Evolutionary conservation across 30 jellyfish, hydroid and myxozoan genomes (phyloP).

Genomic region (Hydractinia symbiolongicarpus): DNA sequence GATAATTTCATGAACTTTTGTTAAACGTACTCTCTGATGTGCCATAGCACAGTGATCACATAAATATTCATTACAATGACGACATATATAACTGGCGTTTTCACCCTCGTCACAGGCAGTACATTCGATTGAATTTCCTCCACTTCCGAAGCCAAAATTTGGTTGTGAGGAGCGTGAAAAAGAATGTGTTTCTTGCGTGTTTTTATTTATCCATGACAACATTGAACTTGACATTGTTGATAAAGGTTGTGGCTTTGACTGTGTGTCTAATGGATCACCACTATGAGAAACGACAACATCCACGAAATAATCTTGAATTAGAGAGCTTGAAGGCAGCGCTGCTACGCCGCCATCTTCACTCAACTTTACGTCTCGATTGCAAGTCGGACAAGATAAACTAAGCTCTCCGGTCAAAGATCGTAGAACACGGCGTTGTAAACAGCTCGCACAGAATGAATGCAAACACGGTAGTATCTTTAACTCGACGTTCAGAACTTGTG

Average conservation of each 20-base stretch:
- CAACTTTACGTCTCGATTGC: conserved; percentile 83
- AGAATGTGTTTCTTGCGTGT: background rate
- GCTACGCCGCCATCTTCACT: conserved; percentile 64
- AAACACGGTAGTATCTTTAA: conserved; percentile 89
- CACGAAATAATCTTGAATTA: conserved; percentile 81
- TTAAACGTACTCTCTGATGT: conserved; percentile 77
- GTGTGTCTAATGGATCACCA: conserved; percentile 2
- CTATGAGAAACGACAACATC: conserved; percentile 76
- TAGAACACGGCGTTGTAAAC: conserved; percentile 69
- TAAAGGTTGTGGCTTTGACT: background rate
- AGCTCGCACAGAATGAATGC: conserved; percentile 77
- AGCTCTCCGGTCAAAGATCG: conserved; percentile 63
- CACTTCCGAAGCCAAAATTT: conserved; percentile 3
- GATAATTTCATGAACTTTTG: conserved; percentile 48
- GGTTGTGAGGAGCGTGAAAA: background rate
- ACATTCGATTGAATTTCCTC: conserved; percentile 56
- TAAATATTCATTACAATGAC: conserved; percentile 85
- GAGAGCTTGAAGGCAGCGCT: conserved; percentile 88
- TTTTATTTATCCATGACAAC: conserved; percentile 26
- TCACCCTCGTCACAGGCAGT: conserved; percentile 82
- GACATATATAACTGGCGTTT: conserved; percentile 66
- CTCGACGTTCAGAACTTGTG: conserved; percentile 16
- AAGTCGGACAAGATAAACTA: conserved; percentile 74
- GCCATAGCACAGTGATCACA: conserved; percentile 90
- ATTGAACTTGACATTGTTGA: conserved; percentile 8